Evolutionary conservation across 2,888 invertebrate genomes (phyloP), one percentile per base, ranked within the genome.

Genomic region (Neoascia interrupta): DNA sequence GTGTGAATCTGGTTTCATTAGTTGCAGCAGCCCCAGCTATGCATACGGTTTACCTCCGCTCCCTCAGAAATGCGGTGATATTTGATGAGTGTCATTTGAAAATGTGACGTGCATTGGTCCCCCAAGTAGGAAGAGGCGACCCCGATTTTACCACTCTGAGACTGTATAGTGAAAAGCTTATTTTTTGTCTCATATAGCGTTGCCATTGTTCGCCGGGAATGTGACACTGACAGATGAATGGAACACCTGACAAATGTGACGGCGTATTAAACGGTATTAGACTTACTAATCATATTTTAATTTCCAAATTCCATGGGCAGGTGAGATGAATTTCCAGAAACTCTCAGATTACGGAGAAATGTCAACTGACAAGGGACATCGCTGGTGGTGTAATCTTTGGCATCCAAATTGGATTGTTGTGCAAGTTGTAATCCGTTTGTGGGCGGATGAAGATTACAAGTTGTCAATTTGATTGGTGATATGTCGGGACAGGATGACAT

Each of bases 1-100:
- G 79, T 79, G 79, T 79, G 79, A 79, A 79, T 79, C 79, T 73
- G 66, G 79, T 79, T 79, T 73, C 79, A 79, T 79, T 79, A 73
- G 69, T 28, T 47, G 47, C 8, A n/a, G 41, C 41, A 41, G 19
- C 41, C 51, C n/a, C n/a, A n/a, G 31, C 31, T 31, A 31, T n/a
- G 31, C n/a, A n/a, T 31, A n/a, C n/a, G n/a, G n/a, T n/a, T n/a
- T n/a, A 56, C 11, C 21, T 26, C 18, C 28, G 15, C 26, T 45
- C 31, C 34, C 31, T 23, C 21, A n/a, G n/a, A 28, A 64, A 21
- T 39, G 47, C 23, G 60, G 45, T 68, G 60, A 63, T 63, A 43
- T 79, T 72, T 73, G 73, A 79, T 66, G 73, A 79, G 53, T 73
- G 73, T 73, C 73, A 79, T 15, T 61, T 18, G 60, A 73, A 47